phyloP scores from a whole-genome alignment of 2,888 invertebrate genomes.

The Itoplectis maculator region DNA sequence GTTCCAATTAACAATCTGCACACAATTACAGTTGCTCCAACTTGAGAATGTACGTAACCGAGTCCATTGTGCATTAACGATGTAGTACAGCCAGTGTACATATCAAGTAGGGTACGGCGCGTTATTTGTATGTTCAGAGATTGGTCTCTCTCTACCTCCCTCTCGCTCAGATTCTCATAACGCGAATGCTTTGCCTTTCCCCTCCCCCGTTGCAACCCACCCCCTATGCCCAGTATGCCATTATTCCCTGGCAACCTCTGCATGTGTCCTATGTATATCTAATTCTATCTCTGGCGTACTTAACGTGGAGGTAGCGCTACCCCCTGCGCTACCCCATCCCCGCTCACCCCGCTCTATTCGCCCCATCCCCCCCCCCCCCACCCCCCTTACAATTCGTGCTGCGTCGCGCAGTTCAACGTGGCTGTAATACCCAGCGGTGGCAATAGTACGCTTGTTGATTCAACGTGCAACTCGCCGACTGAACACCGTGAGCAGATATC shows the following conservation, averaged over 20 bases:
- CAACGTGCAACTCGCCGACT: conserved; percentile 42
- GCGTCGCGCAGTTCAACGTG: conserved; percentile 22
- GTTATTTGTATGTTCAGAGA: conserved; percentile 61
- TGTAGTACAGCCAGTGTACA: conserved; percentile 40
- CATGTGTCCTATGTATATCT: conserved; percentile 46
- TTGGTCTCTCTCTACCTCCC: not conserved
- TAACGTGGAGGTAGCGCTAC: conserved; percentile 19
- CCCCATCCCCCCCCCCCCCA: conserved; percentile 11
- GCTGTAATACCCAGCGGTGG: conserved; percentile 40
- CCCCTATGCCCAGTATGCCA: conserved; percentile 37
- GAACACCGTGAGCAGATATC: conserved; percentile 45
- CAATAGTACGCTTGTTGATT: conserved; percentile 61
- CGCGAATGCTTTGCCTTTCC: conserved; percentile 25
- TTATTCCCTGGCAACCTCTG: conserved; percentile 56
- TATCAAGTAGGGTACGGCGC: conserved; percentile 11
- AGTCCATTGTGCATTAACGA: conserved; percentile 56
- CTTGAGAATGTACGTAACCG: conserved; percentile 52
- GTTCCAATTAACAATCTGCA: conserved; percentile 62
- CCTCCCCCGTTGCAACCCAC: conserved; percentile 20
- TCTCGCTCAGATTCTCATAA: conserved; percentile 25
- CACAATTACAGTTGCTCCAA: conserved; percentile 55
- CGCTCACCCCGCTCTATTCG: conserved; percentile 34
- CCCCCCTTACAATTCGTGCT: conserved; percentile 56
- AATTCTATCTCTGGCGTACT: conserved; percentile 51
- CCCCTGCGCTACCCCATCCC: not conserved